Evolutionary conservation across 2,797 vertebrate species (phyloP), one percentile per base, ranked within the genome.

Genomic region (Hydrolagus colliei): DNA sequence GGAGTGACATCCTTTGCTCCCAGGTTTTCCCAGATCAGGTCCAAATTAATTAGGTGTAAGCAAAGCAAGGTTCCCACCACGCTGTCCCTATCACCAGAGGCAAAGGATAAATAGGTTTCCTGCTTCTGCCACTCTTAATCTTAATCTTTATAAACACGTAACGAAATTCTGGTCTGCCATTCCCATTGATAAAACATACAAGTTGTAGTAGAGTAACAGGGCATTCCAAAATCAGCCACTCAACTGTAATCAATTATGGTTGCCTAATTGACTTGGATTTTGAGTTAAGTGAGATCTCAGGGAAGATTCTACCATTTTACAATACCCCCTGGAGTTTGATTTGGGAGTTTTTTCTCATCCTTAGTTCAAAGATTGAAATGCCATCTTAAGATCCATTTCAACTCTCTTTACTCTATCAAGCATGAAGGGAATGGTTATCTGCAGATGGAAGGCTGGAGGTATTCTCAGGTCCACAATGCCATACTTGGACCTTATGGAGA

Each of bases 401-500:
- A 71, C 32, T 82, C 2, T 84, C 68, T 82, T 84, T 84, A 4
- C 35, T 71, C 79, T 12, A 41, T 22, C 73, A 79, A 86, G 86
- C 88, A 84, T 0, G 92, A 91, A 13, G 92, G 74, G 10, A 87
- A 76, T 1, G 91, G 89, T 87, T 92, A 90, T 75, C n/a, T 88
- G 65, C 93, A 93, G 90, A 91, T 92, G 85, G 93, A 93, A 0
- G 92, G 91, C 89, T 98, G 97, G 97, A 92, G 93, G 87, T 98
- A 95, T 90, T 98, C 97, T 0, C 94, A 94, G 87, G 92, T 94
- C 22, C 96, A 95, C 91, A 97, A 96, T 87, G 98, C 96, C 88
- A 94, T 98, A 90, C 92, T 98, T 90, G 97, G 98, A 14, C 97
- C 97, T 59, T 99, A 95, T 22, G 97, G 97, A 86, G 98, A 99